Evolutionary conservation across 1,140 invertebrate genomes (phyloP).

Genomic region (Drosophila novamexicana): DNA sequence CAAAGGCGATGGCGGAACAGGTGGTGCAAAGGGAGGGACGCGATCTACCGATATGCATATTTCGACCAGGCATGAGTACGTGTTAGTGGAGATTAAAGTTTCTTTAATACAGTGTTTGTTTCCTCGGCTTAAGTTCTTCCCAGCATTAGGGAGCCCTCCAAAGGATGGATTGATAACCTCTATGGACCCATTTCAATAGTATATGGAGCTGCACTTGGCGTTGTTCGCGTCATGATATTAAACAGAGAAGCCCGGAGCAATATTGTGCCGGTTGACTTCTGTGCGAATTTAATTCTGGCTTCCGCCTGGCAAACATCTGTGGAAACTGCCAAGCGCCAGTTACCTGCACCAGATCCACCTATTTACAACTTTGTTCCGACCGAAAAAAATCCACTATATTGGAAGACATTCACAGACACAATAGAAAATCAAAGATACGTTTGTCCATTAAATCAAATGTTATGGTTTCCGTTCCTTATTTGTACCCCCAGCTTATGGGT

Average conservation of each 20-base stretch:
- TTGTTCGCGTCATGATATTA: slow-evolving; percentile 87
- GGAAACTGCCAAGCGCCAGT: not conserved
- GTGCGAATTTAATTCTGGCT: slow-evolving; percentile 91
- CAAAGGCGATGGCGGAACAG: slow-evolving; percentile 92
- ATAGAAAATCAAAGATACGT: slow-evolving; percentile 66
- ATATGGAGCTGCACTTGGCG: slow-evolving; percentile 89
- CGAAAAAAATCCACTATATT: slow-evolving; percentile 87
- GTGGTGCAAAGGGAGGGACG: slow-evolving; percentile 87
- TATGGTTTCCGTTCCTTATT: slow-evolving; percentile 85
- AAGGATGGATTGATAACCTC: slow-evolving; percentile 94
- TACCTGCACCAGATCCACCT: slow-evolving; percentile 57
- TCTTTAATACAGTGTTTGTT: not conserved
- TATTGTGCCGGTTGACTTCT: slow-evolving; percentile 92
- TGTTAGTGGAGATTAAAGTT: not conserved
- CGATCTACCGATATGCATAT: slow-evolving; percentile 89
- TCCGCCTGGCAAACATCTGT: slow-evolving; percentile 88
- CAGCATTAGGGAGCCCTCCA: slow-evolving; percentile 89
- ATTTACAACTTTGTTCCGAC: slow-evolving; percentile 90
- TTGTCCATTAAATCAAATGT: slow-evolving; percentile 72
- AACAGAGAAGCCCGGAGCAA: slow-evolving; percentile 87
- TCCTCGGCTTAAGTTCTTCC: slow-evolving; percentile 88
- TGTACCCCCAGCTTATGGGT: slow-evolving; percentile 76
- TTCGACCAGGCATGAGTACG: slow-evolving; percentile 90
- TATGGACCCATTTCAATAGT: slow-evolving; percentile 93
- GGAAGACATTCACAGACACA: slow-evolving; percentile 85